A percentile compares a stretch with the other conserved stretches of the same genome.
Evolutionary conservation across 2,113 vertebrate species (phyloP).

Genomic region (Glaucidium brasilianum): DNA sequence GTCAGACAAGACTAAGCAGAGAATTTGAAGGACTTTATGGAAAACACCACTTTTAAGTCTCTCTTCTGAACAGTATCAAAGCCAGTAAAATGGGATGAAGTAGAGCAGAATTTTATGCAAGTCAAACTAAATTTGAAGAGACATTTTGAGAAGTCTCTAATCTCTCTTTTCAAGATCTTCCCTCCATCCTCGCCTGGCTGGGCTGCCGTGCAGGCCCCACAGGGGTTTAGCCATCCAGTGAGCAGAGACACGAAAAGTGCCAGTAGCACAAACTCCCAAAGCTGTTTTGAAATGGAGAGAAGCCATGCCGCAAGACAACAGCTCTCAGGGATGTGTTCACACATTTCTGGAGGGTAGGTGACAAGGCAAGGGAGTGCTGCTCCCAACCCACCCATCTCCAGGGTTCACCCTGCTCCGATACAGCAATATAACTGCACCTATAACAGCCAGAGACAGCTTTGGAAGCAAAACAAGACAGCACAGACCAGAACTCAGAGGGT

Average conservation of each 20-base stretch:
- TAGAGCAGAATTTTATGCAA: background rate
- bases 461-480: background rate
- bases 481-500: background rate
- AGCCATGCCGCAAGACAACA: background rate
- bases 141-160: background rate
- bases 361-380: too few relatives aligned
- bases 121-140: background rate
- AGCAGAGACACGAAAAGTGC: background rate
- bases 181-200: background rate
- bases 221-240: rapidly evolving
- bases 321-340: background rate
- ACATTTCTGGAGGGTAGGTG: too few relatives aligned
- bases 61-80: background rate
- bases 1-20: background rate
- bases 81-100: background rate
- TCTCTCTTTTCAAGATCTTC: background rate
- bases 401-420: rapidly evolving
- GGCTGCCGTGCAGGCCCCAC: background rate
- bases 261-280: too few relatives aligned
- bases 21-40: background rate
- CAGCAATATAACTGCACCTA: rapidly evolving
- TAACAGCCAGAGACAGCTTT: rapidly evolving
- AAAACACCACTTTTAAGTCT: background rate
- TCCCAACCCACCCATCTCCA: background rate
- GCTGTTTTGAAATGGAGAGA: background rate